phyloP scores from a whole-genome alignment of 2,113 vertebrate species.

The Channa argus region DNA sequence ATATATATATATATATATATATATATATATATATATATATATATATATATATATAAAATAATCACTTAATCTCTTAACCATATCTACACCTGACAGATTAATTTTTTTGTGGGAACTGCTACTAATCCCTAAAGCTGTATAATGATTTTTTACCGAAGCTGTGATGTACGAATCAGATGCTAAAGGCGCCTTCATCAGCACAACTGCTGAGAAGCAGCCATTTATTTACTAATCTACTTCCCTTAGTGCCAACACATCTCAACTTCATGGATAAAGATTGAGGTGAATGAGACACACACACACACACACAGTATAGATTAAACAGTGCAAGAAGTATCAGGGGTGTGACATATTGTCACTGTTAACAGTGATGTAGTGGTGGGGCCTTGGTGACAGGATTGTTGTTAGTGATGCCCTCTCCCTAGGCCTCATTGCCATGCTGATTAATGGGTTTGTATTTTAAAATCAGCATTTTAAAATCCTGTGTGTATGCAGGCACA shows the following conservation, averaged over 20 bases:
- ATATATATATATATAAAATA: too few relatives aligned
- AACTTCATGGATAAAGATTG: conserved; percentile 12
- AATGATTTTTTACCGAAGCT: conserved; percentile 36
- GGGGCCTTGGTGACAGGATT: conserved; percentile 25
- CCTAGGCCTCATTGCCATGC: conserved; percentile 8
- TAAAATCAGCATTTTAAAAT: conserved; percentile 35
- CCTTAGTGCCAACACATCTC: conserved; percentile 34
- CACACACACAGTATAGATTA: neutral
- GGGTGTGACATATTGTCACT: neutral
- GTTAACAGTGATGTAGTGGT: conserved; percentile 41
- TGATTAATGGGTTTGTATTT: conserved; percentile 45
- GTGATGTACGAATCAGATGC: conserved; percentile 31
- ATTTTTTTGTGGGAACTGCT: conserved; percentile 27
- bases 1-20: too few relatives aligned
- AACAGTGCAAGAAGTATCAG: neutral
- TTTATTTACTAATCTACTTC: conserved; percentile 48
- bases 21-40: too few relatives aligned
- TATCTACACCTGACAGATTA: neutral
- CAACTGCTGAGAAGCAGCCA: conserved; percentile 18
- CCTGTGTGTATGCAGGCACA: neutral
- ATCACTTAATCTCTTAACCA: too few relatives aligned
- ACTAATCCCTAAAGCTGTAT: conserved; percentile 34
- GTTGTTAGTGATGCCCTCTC: conserved; percentile 9
- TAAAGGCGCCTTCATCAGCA: conserved; percentile 55
- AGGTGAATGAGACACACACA: neutral